These are phyloP conservation scores for Cerastis rubricosa DNA, from an alignment of 2,888 invertebrate species.

Conservation along the genomic window DNA sequence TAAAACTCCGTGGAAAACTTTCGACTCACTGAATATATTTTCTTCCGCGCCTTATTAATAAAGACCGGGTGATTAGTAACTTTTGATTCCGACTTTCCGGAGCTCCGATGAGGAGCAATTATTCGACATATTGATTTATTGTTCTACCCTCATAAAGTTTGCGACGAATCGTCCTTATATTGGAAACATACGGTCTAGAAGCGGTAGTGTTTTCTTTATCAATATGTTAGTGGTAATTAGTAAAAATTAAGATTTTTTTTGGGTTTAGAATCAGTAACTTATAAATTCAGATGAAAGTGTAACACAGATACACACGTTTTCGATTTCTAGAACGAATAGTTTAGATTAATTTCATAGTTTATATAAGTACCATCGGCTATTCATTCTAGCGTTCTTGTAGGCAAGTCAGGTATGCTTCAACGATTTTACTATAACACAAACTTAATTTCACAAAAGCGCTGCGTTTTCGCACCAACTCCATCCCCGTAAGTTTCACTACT, in stretches of 20 bases:
- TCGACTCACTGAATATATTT: slow-evolving; percentile 73
- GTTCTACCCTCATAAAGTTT: slow-evolving; percentile 80
- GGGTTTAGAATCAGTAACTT: background rate
- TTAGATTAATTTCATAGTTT: background rate
- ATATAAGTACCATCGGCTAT: too few relatives aligned
- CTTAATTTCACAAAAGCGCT: slow-evolving; percentile 6
- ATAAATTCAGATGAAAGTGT: background rate
- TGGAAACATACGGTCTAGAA: slow-evolving; percentile 58
- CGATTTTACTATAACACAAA: background rate
- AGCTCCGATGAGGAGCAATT: slow-evolving; percentile 86
- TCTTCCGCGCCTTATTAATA: slow-evolving; percentile 83
- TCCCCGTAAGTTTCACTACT: slow-evolving; percentile 52
- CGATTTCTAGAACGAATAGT: background rate
- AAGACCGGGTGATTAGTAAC: slow-evolving; percentile 87
- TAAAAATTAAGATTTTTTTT: background rate
- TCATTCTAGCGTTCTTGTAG: too few relatives aligned
- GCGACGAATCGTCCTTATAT: slow-evolving; percentile 71
- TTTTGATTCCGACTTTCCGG: slow-evolving; percentile 85
- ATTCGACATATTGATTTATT: slow-evolving; percentile 90
- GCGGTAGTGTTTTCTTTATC: background rate
- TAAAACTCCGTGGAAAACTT: slow-evolving; percentile 71
- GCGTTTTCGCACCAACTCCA: slow-evolving; percentile 44
- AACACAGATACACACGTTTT: background rate
- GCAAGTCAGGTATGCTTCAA: background rate
- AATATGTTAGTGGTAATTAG: background rate